Evolutionary conservation across 2,797 vertebrate genomes (phyloP).

Genomic region (Enteromius treurensis): DNA sequence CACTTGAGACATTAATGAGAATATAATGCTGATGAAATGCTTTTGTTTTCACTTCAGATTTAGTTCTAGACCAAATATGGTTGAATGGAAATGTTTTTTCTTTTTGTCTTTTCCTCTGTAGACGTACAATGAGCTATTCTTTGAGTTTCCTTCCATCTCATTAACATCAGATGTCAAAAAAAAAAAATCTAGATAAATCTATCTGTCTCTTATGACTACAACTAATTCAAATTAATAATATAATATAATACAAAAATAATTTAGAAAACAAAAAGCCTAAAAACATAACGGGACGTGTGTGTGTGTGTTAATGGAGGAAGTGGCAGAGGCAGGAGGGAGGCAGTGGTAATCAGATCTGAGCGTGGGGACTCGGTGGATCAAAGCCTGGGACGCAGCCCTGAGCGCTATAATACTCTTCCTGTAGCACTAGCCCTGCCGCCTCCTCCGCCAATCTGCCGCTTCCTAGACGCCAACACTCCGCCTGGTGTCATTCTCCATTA

Average conservation of each 20-base stretch:
- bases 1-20: slow-evolving; percentile 8
- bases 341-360: slow-evolving; percentile 65
- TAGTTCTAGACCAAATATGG: background rate
- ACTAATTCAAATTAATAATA: background rate
- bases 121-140: background rate
- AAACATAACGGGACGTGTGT: slow-evolving; percentile 28
- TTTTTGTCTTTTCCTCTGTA: background rate
- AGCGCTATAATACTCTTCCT: slow-evolving; percentile 64
- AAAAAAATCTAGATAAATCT: no score
- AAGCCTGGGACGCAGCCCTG: slow-evolving; percentile 63
- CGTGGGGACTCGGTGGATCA: slow-evolving; percentile 62
- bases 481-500: slow-evolving; percentile 66
- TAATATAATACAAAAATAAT: background rate
- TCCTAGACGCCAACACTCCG: slow-evolving; percentile 63
- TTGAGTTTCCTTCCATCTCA: slow-evolving; percentile 25
- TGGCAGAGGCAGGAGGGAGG: slow-evolving; percentile 56
- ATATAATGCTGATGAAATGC: slow-evolving; percentile 10
- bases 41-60: background rate
- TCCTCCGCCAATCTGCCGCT: slow-evolving; percentile 66
- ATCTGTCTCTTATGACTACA: no score
- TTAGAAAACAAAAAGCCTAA: slow-evolving; percentile 1
- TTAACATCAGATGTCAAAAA: background rate
- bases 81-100: background rate
- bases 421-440: slow-evolving; percentile 59
- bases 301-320: slow-evolving; percentile 55